Conservation (phyloP, 2,113 vertebrate species). For the Ia io region DNA sequence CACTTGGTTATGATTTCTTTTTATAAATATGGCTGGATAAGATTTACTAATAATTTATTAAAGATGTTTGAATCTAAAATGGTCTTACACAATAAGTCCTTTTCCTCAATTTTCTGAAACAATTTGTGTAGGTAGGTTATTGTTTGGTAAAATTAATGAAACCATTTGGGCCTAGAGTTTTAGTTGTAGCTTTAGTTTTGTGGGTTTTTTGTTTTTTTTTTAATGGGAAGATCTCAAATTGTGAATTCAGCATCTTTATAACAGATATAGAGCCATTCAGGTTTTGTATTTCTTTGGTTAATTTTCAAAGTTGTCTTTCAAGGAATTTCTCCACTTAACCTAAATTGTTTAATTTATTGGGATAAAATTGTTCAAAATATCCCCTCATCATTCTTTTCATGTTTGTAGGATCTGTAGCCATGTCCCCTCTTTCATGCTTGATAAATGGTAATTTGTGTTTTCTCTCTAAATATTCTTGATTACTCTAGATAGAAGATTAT, state of each 20-base stretch:
- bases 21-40: not conserved
- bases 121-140: not conserved
- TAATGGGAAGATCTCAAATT: not conserved
- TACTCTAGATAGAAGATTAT: not conserved
- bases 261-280: not conserved
- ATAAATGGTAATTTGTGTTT: not conserved
- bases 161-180: not conserved
- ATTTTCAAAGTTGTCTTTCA: not conserved
- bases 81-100: not conserved
- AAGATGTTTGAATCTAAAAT: not conserved
- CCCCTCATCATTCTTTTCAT: not conserved
- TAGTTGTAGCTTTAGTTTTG: slow-evolving; percentile 3
- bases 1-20: not conserved
- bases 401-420: not conserved
- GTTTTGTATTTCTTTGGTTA: slow-evolving; percentile 19
- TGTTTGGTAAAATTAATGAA: not conserved
- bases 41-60: not conserved
- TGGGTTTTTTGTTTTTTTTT: no score
- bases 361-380: slow-evolving; percentile 4
- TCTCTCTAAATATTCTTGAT: slow-evolving; percentile 11
- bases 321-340: not conserved
- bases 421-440: not conserved
- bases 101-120: not conserved
- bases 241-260: not conserved
- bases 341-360: not conserved